Conservation (phyloP, 1,140 invertebrate genomes). For the Neodiprion lecontei region DNA sequence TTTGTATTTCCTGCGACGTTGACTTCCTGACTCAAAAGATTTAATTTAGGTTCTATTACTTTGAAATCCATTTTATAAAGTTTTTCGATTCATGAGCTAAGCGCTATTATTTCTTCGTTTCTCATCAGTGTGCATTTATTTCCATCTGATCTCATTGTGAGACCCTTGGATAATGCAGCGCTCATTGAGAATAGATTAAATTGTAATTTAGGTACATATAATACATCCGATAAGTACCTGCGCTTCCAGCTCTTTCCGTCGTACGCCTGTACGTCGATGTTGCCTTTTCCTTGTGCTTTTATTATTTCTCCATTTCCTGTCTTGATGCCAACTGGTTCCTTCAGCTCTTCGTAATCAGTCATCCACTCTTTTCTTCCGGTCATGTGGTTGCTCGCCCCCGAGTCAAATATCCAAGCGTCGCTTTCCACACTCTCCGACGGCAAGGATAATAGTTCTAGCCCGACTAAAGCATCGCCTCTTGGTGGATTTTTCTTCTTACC, state of each 20-base stretch:
- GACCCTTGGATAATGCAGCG: no score
- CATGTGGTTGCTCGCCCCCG: slow-evolving; percentile 33
- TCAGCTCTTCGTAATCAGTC: slow-evolving; percentile 12
- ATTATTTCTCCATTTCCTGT: slow-evolving; percentile 27
- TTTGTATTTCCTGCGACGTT: no score
- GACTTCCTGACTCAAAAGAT: no score
- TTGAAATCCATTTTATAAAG: slow-evolving; percentile 19
- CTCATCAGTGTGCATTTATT: neutral
- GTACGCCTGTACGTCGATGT: slow-evolving; percentile 29
- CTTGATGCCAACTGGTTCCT: no score
- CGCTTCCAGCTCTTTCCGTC: slow-evolving; percentile 29
- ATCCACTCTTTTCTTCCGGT: slow-evolving; percentile 26
- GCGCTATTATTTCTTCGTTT: slow-evolving; percentile 3
- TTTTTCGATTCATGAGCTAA: slow-evolving; percentile 5
- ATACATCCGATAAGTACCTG: slow-evolving; percentile 43
- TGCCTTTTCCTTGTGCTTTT: slow-evolving; percentile 9
- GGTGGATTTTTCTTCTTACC: no score
- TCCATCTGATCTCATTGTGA: no score
- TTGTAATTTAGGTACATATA: slow-evolving; percentile 44
- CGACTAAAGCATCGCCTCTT: no score
- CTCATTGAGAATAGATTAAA: no score
- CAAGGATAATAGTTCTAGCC: no score
- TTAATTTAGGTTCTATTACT: neutral
- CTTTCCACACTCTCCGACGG: no score
- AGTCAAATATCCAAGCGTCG: slow-evolving; percentile 27